phyloP scores from a whole-genome alignment of 2,797 vertebrate genomes.

The Pseudochirops corinnae region DNA sequence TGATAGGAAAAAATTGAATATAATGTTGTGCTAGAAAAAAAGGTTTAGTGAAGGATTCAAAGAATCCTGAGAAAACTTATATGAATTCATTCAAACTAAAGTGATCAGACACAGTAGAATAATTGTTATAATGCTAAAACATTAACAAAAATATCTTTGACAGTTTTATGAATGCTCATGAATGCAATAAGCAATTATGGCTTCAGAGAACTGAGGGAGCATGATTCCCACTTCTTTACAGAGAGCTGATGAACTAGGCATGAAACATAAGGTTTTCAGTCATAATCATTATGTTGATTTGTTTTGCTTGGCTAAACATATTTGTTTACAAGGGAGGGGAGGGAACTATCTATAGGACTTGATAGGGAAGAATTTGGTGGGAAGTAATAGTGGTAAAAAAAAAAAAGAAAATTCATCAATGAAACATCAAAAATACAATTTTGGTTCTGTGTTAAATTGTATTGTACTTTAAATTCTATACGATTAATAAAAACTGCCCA shows the following conservation, averaged over 20 bases:
- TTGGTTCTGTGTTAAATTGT: not conserved
- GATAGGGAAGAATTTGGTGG: not conserved
- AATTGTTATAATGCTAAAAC: not conserved
- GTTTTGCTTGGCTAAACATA: not conserved
- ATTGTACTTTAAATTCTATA: not conserved
- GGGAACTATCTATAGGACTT: not conserved
- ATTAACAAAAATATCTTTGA: not conserved
- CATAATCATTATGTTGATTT: not conserved
- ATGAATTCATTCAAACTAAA: not conserved
- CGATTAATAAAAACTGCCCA: not conserved
- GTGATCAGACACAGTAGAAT: not conserved
- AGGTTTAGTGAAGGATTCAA: not conserved
- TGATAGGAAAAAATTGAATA: not conserved
- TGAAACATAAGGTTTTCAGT: not conserved
- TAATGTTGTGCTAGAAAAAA: not conserved
- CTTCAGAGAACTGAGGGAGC: not conserved
- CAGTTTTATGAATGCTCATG: not conserved
- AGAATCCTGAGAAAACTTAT: not conserved
- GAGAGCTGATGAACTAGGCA: not conserved
- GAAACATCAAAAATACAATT: not conserved
- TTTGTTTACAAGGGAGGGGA: not conserved
- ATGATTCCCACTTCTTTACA: not conserved
- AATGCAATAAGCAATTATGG: not conserved
- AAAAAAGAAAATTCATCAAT: not conserved
- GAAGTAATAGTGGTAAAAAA: not conserved